Evolutionary conservation across 2,113 vertebrate species (phyloP), one percentile per base, ranked within the genome.

Genomic region (Rhinopithecus roxellana): DNA sequence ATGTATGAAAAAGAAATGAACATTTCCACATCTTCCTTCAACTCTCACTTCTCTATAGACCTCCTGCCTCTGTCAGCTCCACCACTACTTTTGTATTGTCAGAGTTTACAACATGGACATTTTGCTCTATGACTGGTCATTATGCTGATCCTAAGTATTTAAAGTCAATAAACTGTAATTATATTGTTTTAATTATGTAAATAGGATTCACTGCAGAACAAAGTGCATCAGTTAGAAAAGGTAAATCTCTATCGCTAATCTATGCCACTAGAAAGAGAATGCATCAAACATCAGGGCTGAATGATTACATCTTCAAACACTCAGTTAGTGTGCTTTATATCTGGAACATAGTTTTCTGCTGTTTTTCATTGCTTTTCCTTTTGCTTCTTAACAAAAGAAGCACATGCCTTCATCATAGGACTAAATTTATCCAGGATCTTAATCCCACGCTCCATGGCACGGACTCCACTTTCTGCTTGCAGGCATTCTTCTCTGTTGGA

Each of bases 321-420:
- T 61, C 78, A 40, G 40, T 72, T 70, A 50, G 50, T 95, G 95
- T 93, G 64, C 38, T 93, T 96, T 92, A 35, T 52, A 94, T 85
- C 70, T 61, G 48, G 35, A 91, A 95, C 61, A 79, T 3, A 70
- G 48, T 79, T 96, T 77, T 77, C 55, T 95, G 52, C 32, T 88
- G 35, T 32, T 82, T 88, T 95, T 79, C 32, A 93, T 67, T 82
- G 75, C 30, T 88, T 87, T 93, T 57, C 16, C 25, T 77, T 93
- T 89, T 93, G 75, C 75, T 90, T 64, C 75, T 52, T 87, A 90
- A 90, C 40, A 61, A 90, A 92, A 89, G 45, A 78, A 87, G 55
- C 27, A 25, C 11, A 67, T 67, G 30, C 35, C 67, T 93, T 83
- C 70, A 18, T 14, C 18, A 69, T 17, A 45, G 20, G 77, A 82